Base-by-base conservation (phyloP, 2,797 vertebrate genomes). In the Eulemur mongoz region DNA sequence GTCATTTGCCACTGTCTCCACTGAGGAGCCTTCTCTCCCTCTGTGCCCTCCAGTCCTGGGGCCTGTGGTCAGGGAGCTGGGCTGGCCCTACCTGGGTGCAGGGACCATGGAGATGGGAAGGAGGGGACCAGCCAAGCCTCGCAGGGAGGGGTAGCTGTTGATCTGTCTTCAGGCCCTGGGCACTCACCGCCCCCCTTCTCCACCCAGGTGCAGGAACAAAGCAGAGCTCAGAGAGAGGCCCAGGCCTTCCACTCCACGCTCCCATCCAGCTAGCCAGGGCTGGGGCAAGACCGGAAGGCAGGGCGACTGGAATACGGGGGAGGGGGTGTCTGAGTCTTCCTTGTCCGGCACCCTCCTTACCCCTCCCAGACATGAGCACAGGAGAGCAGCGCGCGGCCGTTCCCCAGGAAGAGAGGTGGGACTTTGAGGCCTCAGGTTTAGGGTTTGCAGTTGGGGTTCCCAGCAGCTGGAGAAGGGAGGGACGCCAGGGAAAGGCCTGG, bases 251-350 rank as follows among this genome's bases (percentile, higher is more conserved):
- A 18, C 5, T 20, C 27, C 35, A 14, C 15, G 70, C 25, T 45
- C 43, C 70, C 7, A 0, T 32, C 45, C 5, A 18, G 67, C 3
- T 22, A 86, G 23, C 57, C 15, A 1, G 25, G 17, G 38, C 9
- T 27, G 38, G 59, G n/a, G 23, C 18, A 3, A 54, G 81, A 38
- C n/a, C 3, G 17, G 54, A 43, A 63, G 17, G 1, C 0, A 2
- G 8, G 4, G 14, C 12, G 14, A 32, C 7, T n/a, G 22, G 72
- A 45, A 50, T 67, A 67, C 2, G 17, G 43, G 20, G 27, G 35
- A 57, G 35, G 30, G 23, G 25, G 14, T 23, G 15, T 63, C 61
- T 52, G 69, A n/a, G 5, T 75, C 22, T 63, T 54, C 15, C 45
- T 67, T 15, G 52, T n/a, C 45, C 57, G 23, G 20, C 2, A 0